Base-by-base conservation (phyloP, 2,113 vertebrate species). In the Vicugna pacos region DNA sequence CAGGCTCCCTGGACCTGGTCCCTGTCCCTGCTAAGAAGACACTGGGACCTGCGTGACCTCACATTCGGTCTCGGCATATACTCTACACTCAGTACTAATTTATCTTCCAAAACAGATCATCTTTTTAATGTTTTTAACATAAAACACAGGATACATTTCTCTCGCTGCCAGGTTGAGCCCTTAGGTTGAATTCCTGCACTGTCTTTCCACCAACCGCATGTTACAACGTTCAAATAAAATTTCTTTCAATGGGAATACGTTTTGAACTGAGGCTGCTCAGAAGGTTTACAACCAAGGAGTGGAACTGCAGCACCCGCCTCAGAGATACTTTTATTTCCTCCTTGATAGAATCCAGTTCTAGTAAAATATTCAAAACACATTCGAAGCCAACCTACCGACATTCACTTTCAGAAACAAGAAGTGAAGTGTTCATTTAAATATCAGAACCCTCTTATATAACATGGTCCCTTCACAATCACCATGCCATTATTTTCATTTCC, bases 401-500 rank as follows among this genome's bases (percentile, higher is more conserved):
- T 38, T 70, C 52, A 62, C 89, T 95, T 93, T 96, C 91, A 86
- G 91, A 96, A 91, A 95, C 14, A 77, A 92, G 75, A 94, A 94
- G 54, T 85, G 70, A 83, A 86, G 20, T 90, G 62, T 70, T 93
- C 81, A 76, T 83, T 96, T 96, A 96, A 96, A 80, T 94, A 89
- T 81, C 86, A 96, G 91, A 95, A 83, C 22, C 76, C 50, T 30
- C 82, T 84, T 67, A 80, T 67, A 70, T 76, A 95, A 67, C 58
- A 82, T 17, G 38, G 62, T 84, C 64, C 62, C 89, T 96, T 79
- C 94, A 96, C 72, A 96, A 97, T 97, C 88, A 89, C 73, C 30
- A 72, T 62, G 73, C 64, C 56, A 95, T 97, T 96, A 91, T 93
- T 97, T 94, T 97, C 80, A 96, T 95, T 97, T 97, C 75, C 52